phyloP scores from a whole-genome alignment of 2,888 invertebrate species.

The Crioceris asparagi region DNA sequence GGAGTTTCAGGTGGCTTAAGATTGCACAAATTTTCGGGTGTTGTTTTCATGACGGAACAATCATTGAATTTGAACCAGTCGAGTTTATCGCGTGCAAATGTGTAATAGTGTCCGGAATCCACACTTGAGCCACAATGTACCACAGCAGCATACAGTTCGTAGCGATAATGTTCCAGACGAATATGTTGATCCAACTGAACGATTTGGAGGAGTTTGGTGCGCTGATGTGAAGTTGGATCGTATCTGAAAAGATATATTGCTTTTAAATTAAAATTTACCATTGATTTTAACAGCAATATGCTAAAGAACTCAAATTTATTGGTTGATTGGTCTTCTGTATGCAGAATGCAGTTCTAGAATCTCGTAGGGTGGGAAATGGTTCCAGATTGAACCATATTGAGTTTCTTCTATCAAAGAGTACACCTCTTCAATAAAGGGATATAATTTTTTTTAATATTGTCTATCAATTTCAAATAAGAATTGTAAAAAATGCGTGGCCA shows the following conservation, averaged over 20 bases:
- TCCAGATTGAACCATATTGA: too few relatives aligned
- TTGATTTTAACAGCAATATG: neutral
- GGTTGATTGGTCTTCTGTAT: too few relatives aligned
- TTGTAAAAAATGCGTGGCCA: too few relatives aligned
- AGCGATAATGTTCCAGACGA: slow-evolving; percentile 47
- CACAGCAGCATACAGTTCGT: slow-evolving; percentile 70
- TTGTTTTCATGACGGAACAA: slow-evolving; percentile 52
- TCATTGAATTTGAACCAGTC: slow-evolving; percentile 78
- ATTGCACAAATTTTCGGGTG: slow-evolving; percentile 49
- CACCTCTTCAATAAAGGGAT: too few relatives aligned
- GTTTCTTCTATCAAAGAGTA: too few relatives aligned
- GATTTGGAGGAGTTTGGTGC: slow-evolving; percentile 66
- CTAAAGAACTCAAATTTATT: neutral
- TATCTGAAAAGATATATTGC: slow-evolving; percentile 38
- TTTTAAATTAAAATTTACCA: slow-evolving; percentile 6
- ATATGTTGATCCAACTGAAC: slow-evolving; percentile 43
- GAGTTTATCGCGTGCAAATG: slow-evolving; percentile 59
- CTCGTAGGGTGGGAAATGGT: too few relatives aligned
- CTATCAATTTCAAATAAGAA: too few relatives aligned
- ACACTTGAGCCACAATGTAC: slow-evolving; percentile 75
- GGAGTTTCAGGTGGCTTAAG: slow-evolving; percentile 66
- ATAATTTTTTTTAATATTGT: too few relatives aligned
- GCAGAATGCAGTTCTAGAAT: too few relatives aligned
- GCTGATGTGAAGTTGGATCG: slow-evolving; percentile 56
- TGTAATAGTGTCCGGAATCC: slow-evolving; percentile 79